Conservation (phyloP, 2,888 invertebrate genomes). For the Iphiclides podalirius region DNA sequence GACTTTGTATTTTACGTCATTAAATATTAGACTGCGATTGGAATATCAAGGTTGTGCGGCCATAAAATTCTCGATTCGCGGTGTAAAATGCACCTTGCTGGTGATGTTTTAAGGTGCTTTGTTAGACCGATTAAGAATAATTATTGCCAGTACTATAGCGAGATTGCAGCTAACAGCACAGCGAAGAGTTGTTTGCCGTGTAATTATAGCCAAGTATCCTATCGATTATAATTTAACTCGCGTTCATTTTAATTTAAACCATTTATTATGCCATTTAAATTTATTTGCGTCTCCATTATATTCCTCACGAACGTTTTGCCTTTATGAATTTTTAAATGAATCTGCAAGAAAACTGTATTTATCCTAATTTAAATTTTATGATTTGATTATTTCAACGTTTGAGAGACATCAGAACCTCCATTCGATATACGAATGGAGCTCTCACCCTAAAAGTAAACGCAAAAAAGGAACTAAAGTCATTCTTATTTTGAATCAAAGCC, state of each 20-base stretch:
- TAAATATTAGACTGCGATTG: neutral
- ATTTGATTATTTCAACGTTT: no score
- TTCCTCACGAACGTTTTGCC: neutral
- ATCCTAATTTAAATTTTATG: no score
- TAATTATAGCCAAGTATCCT: slow-evolving; percentile 19
- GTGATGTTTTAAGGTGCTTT: neutral
- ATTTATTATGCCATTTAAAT: slow-evolving; percentile 14
- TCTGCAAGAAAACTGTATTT: no score
- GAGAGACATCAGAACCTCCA: no score
- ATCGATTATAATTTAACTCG: slow-evolving; percentile 20
- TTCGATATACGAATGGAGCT: no score
- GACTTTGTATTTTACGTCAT: neutral
- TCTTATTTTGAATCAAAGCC: no score
- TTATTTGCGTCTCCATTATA: slow-evolving; percentile 9
- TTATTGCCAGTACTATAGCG: neutral
- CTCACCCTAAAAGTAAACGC: no score
- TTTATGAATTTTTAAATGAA: neutral
- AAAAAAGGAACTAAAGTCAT: no score
- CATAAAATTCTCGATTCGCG: neutral
- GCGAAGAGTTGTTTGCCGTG: slow-evolving; percentile 11
- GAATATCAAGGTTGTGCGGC: neutral
- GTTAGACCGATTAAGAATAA: neutral
- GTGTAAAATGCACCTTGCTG: neutral
- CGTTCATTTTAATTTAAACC: slow-evolving; percentile 11
- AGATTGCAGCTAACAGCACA: slow-evolving; percentile 15